Conservation (phyloP, 2,888 invertebrate genomes). For the Seira musarum region DNA sequence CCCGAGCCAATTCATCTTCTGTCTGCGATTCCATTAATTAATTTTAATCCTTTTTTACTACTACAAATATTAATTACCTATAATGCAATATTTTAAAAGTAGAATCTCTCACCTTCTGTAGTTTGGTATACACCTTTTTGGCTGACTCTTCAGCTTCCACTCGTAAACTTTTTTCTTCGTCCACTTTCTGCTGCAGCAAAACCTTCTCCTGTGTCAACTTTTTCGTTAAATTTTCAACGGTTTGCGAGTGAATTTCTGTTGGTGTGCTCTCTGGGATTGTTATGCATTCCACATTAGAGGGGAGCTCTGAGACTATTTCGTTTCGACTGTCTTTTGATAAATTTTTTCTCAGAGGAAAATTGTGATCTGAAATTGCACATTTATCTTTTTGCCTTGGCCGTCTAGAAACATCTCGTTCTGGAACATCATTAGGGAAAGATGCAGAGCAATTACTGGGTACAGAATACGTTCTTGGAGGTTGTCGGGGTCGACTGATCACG, state of each 20-base stretch:
- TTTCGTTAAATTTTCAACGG: constrained; percentile 2
- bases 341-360: background rate
- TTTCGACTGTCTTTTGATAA: background rate
- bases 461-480: background rate
- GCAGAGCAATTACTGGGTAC: too few species aligned
- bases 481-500: background rate
- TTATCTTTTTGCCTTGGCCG: background rate
- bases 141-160: constrained; percentile 59
- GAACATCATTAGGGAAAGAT: constrained; percentile 34
- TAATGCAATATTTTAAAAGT: background rate
- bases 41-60: too few species aligned
- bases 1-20: constrained; percentile 58
- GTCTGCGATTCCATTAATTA: constrained; percentile 22
- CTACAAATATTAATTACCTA: background rate
- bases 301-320: background rate
- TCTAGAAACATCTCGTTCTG: constrained; percentile 35
- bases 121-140: constrained; percentile 52
- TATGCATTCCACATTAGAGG: background rate
- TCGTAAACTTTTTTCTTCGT: constrained; percentile 42
- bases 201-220: constrained; percentile 7
- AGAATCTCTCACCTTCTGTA: constrained; percentile 58
- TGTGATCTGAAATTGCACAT: background rate
- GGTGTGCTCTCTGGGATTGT: background rate
- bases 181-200: constrained; percentile 36
- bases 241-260: background rate